Base-by-base conservation (phyloP, 2,888 invertebrate genomes). In the Amphiduros pacificus region DNA sequence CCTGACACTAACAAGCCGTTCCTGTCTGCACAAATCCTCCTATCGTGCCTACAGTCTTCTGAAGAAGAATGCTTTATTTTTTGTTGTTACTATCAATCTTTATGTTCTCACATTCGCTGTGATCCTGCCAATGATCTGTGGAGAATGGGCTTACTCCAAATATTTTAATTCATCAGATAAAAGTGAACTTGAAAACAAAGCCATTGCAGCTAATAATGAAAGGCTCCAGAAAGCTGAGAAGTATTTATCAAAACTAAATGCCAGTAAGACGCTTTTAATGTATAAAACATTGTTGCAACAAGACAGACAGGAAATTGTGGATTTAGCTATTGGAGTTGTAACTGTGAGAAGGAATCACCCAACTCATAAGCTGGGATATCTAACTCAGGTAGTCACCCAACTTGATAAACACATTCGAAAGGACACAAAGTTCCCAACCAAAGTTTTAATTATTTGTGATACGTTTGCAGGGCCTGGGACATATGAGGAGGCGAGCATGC, bases 381-480 rank as follows among this genome's bases (percentile, higher is more conserved):
- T 65, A 1, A 62, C 62, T 2, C 65, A 62, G 41, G 62, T 62
- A 17, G 40, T 65, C 22, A 53, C 65, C 9, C 22, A 32, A 14
- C 52, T 60, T 14, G 36, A 59, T 31, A 17, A 50, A n/a, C 14
- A 55, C 14, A 31, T 58, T 14, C 29, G 28, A 24, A 53, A 58
- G 11, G 51, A 62, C 41, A 26, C 29, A 1, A n/a, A 31, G 6
- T 57, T 59, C 32, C 11, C n/a, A n/a, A 27, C 48, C n/a, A 64
- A 63, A 40, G 50, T 48, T 4, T 26, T 67, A 22, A 60, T 67
- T 27, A 60, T 67, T 11, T 67, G 67, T 55, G 57, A 66, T 57
- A 51, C 59, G 1, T 41, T 62, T 31, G 67, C 65, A n/a, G 69
- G 67, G 14, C 63, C 65, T 0, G 65, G 63, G 20, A 1, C 2